Evolutionary conservation across 2,113 vertebrate species (phyloP).

Genomic region (Peromyscus maniculatus): DNA sequence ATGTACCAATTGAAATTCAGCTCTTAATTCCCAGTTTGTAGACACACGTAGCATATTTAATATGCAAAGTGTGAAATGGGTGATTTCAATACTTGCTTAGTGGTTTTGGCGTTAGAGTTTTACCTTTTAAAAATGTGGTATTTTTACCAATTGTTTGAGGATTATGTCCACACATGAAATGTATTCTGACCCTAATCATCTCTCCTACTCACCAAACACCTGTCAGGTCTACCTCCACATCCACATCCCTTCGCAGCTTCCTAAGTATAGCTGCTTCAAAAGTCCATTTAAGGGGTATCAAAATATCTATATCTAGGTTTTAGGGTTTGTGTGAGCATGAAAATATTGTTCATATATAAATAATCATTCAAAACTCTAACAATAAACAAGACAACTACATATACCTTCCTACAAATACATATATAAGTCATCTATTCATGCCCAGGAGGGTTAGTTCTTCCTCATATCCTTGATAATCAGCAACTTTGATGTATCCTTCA

Average conservation of each 20-base stretch:
- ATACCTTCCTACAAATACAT: neutral
- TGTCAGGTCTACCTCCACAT: neutral
- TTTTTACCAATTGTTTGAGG: neutral
- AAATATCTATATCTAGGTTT: neutral
- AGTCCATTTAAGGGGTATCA: neutral
- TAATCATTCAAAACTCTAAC: neutral
- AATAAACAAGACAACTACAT: neutral
- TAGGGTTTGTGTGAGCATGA: neutral
- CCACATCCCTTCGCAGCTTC: rapidly evolving
- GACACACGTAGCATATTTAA: neutral
- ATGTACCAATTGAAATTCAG: neutral
- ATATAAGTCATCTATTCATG: neutral
- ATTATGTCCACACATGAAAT: neutral
- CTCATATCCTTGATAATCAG: neutral
- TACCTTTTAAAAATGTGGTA: neutral
- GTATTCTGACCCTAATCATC: too few relatives aligned
- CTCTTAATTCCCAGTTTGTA: neutral
- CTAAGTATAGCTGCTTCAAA: neutral
- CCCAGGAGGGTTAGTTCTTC: neutral
- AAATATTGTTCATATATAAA: neutral
- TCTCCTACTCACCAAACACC: neutral
- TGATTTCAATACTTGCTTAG: neutral
- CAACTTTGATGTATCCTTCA: neutral
- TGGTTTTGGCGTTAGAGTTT: neutral
- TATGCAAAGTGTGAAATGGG: neutral